Evolutionary conservation across 2,888 invertebrate genomes (phyloP), one percentile per base, ranked within the genome.

Genomic region (Zaprionus lineosus): DNA sequence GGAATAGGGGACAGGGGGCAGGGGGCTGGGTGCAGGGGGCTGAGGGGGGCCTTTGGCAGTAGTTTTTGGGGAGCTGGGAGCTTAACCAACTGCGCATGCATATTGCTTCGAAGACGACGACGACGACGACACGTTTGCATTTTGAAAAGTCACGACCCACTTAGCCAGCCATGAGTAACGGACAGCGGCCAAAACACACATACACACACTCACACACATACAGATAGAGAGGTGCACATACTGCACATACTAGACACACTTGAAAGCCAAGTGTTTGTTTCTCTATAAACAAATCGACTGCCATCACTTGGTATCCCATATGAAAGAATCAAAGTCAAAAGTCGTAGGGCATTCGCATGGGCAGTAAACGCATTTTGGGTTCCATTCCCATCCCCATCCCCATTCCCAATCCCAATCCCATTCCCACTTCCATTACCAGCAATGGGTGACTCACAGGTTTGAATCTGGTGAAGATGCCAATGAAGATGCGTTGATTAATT

Each of bases 141-240:
- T 79, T 78, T 79, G 84, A 79, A 79, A 79, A 79, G 79, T 79
- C 79, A 79, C 84, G 79, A 79, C 79, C 79, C 84, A 79, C 79
- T 79, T 79, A 79, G 78, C 82, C 84, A 79, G 55, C 82, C 84
- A 79, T 81, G 79, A 79, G 84, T 82, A 82, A 79, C 81, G 83
- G 75, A 74, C 64, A 74, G 63, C 74, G 74, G 66, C 75, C 71
- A 53, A 66, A 66, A 59, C 21, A 70, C 19, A 72, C 53, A 51
- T 44, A 53, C 34, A 14, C 44, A 40, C 16, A 16, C 48, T 18
- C 55, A 36, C 36, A 6, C 37, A 18, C 41, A 16, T 39, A 9
- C 36, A 12, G 28, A 37, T 29, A 12, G n/a, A n/a, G n/a, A n/a
- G n/a, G n/a, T n/a, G n/a, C 26, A 31, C 33, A 47, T 39, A 43